Percentiles rank a stretch among this genome's conserved stretches.
Evolutionary conservation across 2,113 vertebrate species (phyloP).

Genomic region (Muntiacus muntjak): DNA sequence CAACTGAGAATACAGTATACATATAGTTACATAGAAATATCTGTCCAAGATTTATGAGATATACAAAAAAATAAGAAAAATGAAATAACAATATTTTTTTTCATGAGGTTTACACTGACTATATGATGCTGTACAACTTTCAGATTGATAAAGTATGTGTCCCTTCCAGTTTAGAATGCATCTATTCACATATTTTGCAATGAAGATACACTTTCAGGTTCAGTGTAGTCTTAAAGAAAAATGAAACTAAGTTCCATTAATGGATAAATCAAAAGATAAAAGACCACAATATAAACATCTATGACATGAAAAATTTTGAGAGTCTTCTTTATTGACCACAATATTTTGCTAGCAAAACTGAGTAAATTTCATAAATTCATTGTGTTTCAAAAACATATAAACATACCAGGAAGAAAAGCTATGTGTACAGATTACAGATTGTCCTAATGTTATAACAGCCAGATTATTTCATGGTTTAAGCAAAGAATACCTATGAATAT

Average conservation of each 20-base stretch:
- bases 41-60: background rate
- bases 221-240: slow-evolving; percentile 52
- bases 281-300: slow-evolving; percentile 33
- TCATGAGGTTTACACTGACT: background rate
- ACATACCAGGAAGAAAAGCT: background rate
- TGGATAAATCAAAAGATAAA: slow-evolving; percentile 59
- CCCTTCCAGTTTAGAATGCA: background rate
- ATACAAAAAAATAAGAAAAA: background rate
- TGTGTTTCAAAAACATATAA: slow-evolving; percentile 34
- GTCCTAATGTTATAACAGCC: background rate
- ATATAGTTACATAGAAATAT: background rate
- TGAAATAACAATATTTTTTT: background rate
- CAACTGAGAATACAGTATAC: background rate
- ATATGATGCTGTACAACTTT: background rate
- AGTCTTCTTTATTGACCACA: slow-evolving; percentile 18
- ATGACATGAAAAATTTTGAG: slow-evolving; percentile 3
- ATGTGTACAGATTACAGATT: background rate
- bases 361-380: background rate
- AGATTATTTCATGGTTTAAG: background rate
- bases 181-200: slow-evolving; percentile 20
- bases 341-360: slow-evolving; percentile 13
- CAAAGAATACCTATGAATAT: background rate
- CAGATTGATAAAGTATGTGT: slow-evolving; percentile 9
- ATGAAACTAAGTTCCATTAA: background rate
- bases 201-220: slow-evolving; percentile 49